Percentiles rank a stretch among this genome's conserved stretches.
phyloP scores from a whole-genome alignment of 2,888 invertebrate genomes.

The Cantharis rustica region DNA sequence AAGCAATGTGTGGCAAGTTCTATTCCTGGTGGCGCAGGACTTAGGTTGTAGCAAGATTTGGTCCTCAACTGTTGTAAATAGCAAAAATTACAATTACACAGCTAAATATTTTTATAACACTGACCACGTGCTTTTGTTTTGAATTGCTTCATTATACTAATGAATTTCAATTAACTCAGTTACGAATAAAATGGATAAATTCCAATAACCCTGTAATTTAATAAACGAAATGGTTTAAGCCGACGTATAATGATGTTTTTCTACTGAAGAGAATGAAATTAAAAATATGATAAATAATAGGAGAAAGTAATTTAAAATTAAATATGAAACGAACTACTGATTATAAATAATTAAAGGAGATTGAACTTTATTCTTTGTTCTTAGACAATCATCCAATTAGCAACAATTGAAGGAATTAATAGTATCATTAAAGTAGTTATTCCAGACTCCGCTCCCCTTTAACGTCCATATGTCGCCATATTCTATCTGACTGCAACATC shows the following conservation, averaged over 20 bases:
- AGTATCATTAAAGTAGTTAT: constrained; percentile 45
- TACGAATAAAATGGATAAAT: not conserved
- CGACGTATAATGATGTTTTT: not conserved
- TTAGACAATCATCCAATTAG: constrained; percentile 46
- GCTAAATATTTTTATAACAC: not conserved
- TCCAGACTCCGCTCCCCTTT: constrained; percentile 17
- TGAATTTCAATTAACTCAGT: not conserved
- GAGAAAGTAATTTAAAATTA: not conserved
- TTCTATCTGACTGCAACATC: constrained; percentile 26
- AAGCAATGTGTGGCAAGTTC: too few relatives aligned
- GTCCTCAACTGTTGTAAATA: too few relatives aligned
- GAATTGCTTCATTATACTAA: not conserved
- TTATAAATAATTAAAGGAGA: not conserved
- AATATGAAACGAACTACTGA: not conserved
- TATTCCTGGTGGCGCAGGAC: too few relatives aligned
- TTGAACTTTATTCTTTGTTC: constrained; percentile 33
- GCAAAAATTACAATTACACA: too few relatives aligned
- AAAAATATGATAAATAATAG: not conserved
- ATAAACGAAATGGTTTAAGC: not conserved
- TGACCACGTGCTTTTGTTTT: not conserved
- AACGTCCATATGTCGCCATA: constrained; percentile 33
- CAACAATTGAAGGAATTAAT: constrained; percentile 45
- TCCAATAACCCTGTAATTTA: not conserved
- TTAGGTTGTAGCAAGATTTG: too few relatives aligned
- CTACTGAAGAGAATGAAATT: not conserved